Evolutionary conservation across 2,888 invertebrate species (phyloP), one percentile per base, ranked within the genome.

Genomic region (Hemicrepidius hirtus): DNA sequence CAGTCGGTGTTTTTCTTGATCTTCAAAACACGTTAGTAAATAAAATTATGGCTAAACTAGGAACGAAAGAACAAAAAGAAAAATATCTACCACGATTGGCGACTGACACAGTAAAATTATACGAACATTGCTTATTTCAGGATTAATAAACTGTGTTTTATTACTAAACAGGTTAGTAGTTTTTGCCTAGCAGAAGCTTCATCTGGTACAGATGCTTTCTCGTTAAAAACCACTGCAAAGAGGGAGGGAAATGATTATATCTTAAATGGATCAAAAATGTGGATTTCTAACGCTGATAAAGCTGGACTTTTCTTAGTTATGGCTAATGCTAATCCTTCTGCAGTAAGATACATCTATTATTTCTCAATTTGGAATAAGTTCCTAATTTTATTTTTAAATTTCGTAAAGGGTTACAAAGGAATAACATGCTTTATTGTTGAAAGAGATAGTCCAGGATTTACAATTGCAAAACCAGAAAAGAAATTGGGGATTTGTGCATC

Each of bases 371-470:
- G 3, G 40, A 40, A n/a, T 13, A n/a, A 4, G 3, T 13, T 3
- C 9, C 10, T n/a, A n/a, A n/a, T n/a, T 4, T 7, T 57, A 13
- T 21, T 32, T 28, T 40, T 40, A n/a, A 3, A 40, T 40, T 40
- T 13, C 9, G 32, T 73, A 83, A 85, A 97, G 95, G 95, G 97
- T 18, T 97, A 98, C 88, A 95, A 92, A 87, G 98, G 98, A 50
- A 99, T 99, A 79, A 98, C 98, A 0, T 95, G 96, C 82, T 99
- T 99, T 86, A 91, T 99, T 65, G 96, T 99, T 0, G 98, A 98
- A 59, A 90, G 95, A 59, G 93, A 94, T 3, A 92, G 93, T 1
- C 95, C 96, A 0, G 98, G 99, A 0, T 87, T 99, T 7, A 91
- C 89, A 13, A 91, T 99, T 0, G 96, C 94, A 50, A 97, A 96